Percentiles rank a stretch among this genome's conserved stretches.
Conservation (phyloP, 2,888 invertebrate genomes). For the Leptopterna dolabrata region DNA sequence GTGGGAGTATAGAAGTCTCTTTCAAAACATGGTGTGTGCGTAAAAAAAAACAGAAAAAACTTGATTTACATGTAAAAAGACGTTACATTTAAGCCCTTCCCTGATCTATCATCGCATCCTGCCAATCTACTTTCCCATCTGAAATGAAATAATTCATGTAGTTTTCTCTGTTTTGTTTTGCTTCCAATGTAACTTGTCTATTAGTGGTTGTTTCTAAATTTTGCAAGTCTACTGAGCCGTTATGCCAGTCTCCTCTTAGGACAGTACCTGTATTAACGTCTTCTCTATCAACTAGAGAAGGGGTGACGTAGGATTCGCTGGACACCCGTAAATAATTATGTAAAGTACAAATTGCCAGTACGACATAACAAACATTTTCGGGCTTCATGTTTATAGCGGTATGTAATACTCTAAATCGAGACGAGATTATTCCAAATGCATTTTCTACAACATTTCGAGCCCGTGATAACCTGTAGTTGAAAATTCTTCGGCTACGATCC, state of each 20-base stretch:
- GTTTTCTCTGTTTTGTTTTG: conserved; percentile 22
- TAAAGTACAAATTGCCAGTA: conserved; percentile 23
- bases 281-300: not conserved
- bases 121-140: too few species aligned
- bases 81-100: too few species aligned
- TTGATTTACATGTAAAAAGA: too few species aligned
- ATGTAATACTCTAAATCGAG: not conserved
- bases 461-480: too few species aligned
- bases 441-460: too few species aligned
- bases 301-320: conserved; percentile 1
- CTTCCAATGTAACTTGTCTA: conserved; percentile 1
- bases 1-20: too few species aligned
- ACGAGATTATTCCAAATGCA: not conserved
- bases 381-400: conserved; percentile 13
- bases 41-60: too few species aligned
- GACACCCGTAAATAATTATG: conserved; percentile 5
- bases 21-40: too few species aligned
- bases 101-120: too few species aligned
- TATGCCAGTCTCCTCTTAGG: conserved; percentile 13
- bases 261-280: not conserved
- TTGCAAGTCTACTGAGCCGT: not conserved
- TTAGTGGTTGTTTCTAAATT: not conserved
- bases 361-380: conserved; percentile 14
- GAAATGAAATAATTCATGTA: too few species aligned
- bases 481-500: too few species aligned